These are phyloP conservation scores for Cosmopolites sordidus DNA, from an alignment of 2,888 invertebrate genomes.

Conservation along the genomic window DNA sequence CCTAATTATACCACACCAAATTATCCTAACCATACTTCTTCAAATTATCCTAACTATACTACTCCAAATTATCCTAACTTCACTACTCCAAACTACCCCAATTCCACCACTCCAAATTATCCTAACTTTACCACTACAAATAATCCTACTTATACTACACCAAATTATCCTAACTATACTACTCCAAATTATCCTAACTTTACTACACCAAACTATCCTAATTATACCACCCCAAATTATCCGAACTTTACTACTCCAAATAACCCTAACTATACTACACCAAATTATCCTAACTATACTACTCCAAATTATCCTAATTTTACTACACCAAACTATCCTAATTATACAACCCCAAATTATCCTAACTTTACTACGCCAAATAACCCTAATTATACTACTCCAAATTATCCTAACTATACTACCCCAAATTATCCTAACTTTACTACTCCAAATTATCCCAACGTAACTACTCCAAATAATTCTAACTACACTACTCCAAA, in stretches of 20 bases:
- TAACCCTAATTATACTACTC: background rate
- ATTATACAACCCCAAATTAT: background rate
- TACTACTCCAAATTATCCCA: background rate
- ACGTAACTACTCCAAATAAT: background rate
- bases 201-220: background rate
- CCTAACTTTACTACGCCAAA: background rate
- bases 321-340: background rate
- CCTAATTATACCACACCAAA: background rate
- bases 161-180: background rate
- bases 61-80: background rate
- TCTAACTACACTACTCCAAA: background rate
- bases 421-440: background rate
- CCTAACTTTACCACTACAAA: background rate
- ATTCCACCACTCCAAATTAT: background rate
- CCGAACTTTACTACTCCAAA: background rate
- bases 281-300: background rate
- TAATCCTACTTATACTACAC: background rate
- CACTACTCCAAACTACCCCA: background rate
- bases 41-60: background rate
- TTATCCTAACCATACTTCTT: background rate
- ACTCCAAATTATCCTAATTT: background rate
- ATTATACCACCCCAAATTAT: background rate
- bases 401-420: background rate
- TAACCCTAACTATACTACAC: background rate
- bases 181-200: background rate